A percentile compares a stretch with the other conserved stretches of the same genome.
These are phyloP conservation scores for Drosophila bocki DNA, from an alignment of 1,140 invertebrate genomes.

Conservation along the genomic window DNA sequence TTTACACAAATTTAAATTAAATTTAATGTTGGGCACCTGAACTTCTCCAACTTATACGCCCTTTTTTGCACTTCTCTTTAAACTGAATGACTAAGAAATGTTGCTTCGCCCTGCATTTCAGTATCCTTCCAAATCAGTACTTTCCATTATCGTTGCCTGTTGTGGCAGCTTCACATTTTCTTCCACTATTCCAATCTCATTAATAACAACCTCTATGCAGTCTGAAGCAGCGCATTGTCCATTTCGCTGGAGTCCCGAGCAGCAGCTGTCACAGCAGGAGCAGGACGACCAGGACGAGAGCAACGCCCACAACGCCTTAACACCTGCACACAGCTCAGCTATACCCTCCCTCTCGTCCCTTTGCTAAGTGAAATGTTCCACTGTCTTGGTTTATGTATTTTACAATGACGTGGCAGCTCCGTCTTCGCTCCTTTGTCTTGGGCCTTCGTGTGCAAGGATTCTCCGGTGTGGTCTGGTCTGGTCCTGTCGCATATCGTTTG, in stretches of 20 bases:
- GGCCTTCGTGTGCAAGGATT: conserved; percentile 48
- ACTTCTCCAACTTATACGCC: background rate
- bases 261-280: conserved; percentile 58
- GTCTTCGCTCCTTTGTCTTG: conserved; percentile 42
- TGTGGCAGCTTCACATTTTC: conserved; percentile 35
- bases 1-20: no score
- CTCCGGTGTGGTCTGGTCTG: conserved; percentile 14
- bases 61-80: background rate
- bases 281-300: background rate
- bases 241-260: conserved; percentile 56
- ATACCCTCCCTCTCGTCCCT: background rate
- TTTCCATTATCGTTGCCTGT: conserved; percentile 49
- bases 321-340: conserved; percentile 52
- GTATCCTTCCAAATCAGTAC: conserved; percentile 28
- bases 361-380: conserved; percentile 80
- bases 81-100: background rate
- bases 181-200: conserved; percentile 43
- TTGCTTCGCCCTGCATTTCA: conserved; percentile 11
- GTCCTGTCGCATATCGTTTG: conserved; percentile 79
- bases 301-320: conserved; percentile 42
- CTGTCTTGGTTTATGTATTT: conserved; percentile 81
- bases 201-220: conserved; percentile 44
- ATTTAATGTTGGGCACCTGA: no score
- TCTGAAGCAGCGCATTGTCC: conserved; percentile 52
- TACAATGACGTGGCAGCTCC: conserved; percentile 73